Evolutionary conservation across 1,140 invertebrate species (phyloP), one percentile per base, ranked within the genome.

Genomic region (Drosophila watanabei): DNA sequence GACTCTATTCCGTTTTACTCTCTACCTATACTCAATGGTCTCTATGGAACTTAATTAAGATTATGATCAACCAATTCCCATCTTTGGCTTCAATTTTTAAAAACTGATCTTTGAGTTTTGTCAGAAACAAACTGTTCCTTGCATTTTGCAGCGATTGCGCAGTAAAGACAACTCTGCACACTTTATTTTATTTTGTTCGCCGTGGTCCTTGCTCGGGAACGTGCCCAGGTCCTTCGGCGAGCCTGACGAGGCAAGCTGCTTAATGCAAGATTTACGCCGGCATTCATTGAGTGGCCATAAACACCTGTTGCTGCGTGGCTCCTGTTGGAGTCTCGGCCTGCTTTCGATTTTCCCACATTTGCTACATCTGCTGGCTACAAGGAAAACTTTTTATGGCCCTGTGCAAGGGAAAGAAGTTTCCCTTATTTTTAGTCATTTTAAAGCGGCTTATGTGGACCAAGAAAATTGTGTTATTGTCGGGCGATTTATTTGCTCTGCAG

Each of bases 191-290:
- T 49, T 39, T 18, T 43, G 51, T 59, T 37, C 14, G 30, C 13
- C 41, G 39, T 30, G 28, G 33, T 20, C 43, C 14, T 58, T 37
- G 61, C 69, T 86, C 75, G 82, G 70, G 69, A 78, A 73, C 54
- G 82, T 73, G 62, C 1, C 64, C 49, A 41, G 28, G 60, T 78
- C 46, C 81, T 72, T 81, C 71, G 46, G 54, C 13, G 35, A 37
- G 60, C n/a, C 35, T 32, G 61, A 18, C 51, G 37, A 48, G 70
- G 54, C 11, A 32, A 24, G 59, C 57, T 73, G 59, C 75, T 90
- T 70, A 82, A 79, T 90, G 85, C 70, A 89, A 89, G 86, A 89
- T 89, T 88, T 88, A 88, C 85, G 85, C 81, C 81, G 82, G 81
- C 85, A 88, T 89, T 72, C 81, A 82, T 90, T 66, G 85, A 90